These are phyloP conservation scores for Temnopleurus reevesii DNA, from an alignment of 53 echinoderm and acorn worm species.

Conservation along the genomic window DNA sequence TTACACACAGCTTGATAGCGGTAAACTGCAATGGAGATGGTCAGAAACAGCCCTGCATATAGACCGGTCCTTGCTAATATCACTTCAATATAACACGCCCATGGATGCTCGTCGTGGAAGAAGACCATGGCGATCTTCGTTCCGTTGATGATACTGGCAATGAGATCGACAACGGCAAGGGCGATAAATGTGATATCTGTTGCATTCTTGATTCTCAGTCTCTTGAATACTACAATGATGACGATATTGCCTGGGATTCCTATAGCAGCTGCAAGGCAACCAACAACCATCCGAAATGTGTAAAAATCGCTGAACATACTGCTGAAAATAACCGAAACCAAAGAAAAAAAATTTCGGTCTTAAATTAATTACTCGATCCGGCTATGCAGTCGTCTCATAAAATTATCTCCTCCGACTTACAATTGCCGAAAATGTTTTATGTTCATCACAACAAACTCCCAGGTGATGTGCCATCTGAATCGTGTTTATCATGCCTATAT, in stretches of 20 bases:
- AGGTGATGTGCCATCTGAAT: no score
- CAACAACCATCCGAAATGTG: not conserved
- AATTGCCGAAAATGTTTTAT: no score
- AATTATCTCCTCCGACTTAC: no score
- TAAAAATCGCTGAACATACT: not conserved
- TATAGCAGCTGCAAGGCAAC: not conserved
- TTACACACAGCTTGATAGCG: conserved; percentile 36
- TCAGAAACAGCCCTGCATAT: conserved; percentile 38
- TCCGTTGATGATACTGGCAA: conserved; percentile 22
- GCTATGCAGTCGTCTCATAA: no score
- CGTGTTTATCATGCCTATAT: no score
- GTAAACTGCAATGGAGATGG: conserved; percentile 12
- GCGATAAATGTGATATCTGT: conserved; percentile 33
- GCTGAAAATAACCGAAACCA: not conserved
- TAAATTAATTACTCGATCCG: no score
- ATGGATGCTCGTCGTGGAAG: conserved; percentile 41
- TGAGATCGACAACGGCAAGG: conserved; percentile 40
- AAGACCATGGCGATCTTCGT: conserved; percentile 32
- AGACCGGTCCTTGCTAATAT: not conserved
- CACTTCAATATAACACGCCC: conserved; percentile 44
- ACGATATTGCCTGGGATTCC: conserved; percentile 30
- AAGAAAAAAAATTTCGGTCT: not conserved
- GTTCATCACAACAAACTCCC: no score
- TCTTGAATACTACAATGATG: conserved; percentile 1
- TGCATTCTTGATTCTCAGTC: not conserved